Conservation (phyloP, 2,888 invertebrate genomes). For the Philonicus albiceps region DNA sequence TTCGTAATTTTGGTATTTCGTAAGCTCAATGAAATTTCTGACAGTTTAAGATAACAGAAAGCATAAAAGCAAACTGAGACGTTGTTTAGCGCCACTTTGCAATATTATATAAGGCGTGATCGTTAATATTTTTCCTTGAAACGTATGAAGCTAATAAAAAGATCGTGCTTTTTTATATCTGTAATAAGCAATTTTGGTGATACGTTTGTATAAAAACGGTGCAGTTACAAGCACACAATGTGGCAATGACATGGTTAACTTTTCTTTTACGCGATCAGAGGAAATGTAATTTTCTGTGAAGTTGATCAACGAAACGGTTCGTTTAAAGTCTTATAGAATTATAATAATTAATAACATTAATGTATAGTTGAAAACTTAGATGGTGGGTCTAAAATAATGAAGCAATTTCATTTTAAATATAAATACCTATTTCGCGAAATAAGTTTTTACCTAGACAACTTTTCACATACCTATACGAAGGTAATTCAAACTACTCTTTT, state of each 20-base stretch:
- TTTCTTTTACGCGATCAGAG: not conserved
- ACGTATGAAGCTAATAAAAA: not conserved
- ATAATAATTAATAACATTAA: too few species aligned
- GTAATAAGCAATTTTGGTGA: not conserved
- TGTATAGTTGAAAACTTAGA: too few species aligned
- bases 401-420: too few species aligned
- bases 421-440: too few species aligned
- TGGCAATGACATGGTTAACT: not conserved
- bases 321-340: too few species aligned
- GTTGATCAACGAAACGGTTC: not conserved
- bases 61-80: not conserved
- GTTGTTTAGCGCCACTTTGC: not conserved
- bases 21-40: slow-evolving; percentile 10
- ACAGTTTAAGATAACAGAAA: not conserved
- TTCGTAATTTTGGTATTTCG: slow-evolving; percentile 23
- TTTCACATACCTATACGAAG: too few species aligned
- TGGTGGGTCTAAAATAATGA: too few species aligned
- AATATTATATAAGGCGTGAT: not conserved
- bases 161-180: not conserved
- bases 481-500: too few species aligned
- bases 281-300: not conserved
- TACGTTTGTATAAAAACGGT: not conserved
- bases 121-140: not conserved
- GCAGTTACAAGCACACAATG: not conserved
- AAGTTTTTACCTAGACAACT: too few species aligned